Evolutionary conservation across 1,140 invertebrate genomes (phyloP).

Genomic region (Diachasma alloeum): DNA sequence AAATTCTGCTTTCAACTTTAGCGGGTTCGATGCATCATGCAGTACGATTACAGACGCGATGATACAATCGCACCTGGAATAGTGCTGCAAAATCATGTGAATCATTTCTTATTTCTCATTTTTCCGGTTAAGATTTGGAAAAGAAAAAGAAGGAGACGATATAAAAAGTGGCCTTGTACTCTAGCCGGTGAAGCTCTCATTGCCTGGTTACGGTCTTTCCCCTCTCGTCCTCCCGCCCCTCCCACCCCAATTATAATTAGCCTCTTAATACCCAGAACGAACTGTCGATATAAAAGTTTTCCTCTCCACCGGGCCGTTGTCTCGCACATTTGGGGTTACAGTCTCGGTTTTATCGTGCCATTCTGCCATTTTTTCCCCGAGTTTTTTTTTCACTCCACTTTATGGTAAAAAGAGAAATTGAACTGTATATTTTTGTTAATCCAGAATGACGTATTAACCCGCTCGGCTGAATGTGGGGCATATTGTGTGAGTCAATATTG

Average conservation of each 20-base stretch:
- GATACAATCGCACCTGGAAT: neutral
- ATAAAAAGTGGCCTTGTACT: neutral
- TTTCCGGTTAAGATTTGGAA: no score
- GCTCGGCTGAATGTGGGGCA: neutral
- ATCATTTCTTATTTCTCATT: no score
- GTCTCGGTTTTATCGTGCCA: neutral
- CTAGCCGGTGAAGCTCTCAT: constrained; percentile 16
- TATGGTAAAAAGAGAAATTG: neutral
- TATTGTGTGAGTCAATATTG: constrained; percentile 32
- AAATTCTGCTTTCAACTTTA: no score
- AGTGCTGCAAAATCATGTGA: no score
- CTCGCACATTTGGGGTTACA: neutral
- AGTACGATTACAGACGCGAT: no score
- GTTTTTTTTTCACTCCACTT: neutral
- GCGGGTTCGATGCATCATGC: no score
- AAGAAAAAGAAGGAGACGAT: neutral
- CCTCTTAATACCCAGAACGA: neutral
- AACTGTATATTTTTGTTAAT: neutral
- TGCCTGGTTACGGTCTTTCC: constrained; percentile 14
- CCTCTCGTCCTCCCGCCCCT: neutral
- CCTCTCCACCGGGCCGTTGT: neutral
- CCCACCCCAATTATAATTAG: constrained; percentile 28
- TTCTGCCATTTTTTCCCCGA: neutral
- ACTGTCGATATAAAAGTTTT: constrained; percentile 24
- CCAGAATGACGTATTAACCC: neutral